Percentiles rank a stretch among this genome's conserved stretches.
These are phyloP conservation scores for Amblyopsis hoosieri DNA, from an alignment of 2,797 vertebrate genomes.

Conservation along the genomic window DNA sequence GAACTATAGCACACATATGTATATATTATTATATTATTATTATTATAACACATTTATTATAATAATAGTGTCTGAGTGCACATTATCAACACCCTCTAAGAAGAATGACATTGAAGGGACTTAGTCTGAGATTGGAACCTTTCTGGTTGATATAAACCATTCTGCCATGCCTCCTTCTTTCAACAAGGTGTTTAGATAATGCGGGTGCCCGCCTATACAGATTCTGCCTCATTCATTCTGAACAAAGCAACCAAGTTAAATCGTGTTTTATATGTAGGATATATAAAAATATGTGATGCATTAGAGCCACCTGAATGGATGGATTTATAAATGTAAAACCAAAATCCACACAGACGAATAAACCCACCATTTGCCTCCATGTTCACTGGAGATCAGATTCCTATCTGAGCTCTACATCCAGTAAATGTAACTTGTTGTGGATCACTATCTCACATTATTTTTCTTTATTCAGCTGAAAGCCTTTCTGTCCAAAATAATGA, in stretches of 20 bases:
- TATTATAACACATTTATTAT: no score
- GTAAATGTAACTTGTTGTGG: not conserved
- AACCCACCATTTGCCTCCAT: not conserved
- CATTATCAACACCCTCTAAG: no score
- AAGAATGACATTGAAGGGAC: no score
- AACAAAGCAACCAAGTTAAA: conserved; percentile 23
- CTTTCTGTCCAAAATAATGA: conserved; percentile 36
- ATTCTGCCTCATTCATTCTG: conserved; percentile 9
- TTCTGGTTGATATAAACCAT: no score
- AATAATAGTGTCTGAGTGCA: no score
- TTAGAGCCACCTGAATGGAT: conserved; percentile 57
- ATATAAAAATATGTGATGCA: conserved; percentile 39
- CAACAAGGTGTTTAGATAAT: conserved; percentile 7
- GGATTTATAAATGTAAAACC: conserved; percentile 62
- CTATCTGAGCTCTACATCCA: conserved; percentile 3
- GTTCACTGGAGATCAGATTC: not conserved
- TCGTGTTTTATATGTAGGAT: not conserved
- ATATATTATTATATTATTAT: no score
- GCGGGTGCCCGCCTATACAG: conserved; percentile 1
- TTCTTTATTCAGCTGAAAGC: conserved; percentile 21
- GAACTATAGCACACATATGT: no score
- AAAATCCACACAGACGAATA: conserved; percentile 11
- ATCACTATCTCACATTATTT: conserved; percentile 19
- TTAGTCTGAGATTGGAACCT: no score
- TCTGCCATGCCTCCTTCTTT: not conserved